These are phyloP conservation scores for Chrysemys picta DNA, from an alignment of 2,113 vertebrate genomes.

Conservation along the genomic window DNA sequence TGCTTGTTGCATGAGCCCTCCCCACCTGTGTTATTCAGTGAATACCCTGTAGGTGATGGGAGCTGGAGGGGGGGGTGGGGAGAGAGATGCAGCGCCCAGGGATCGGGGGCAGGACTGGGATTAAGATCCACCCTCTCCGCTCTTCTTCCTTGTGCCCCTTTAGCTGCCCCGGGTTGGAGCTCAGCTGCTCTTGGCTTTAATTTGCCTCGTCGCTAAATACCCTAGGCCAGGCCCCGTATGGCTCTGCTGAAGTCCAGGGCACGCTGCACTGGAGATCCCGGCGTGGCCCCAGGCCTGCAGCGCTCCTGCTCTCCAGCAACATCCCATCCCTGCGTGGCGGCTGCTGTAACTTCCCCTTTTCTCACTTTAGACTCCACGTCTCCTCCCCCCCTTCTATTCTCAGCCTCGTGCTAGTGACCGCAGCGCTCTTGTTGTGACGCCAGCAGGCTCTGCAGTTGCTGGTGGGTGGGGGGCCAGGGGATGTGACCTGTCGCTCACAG, in stretches of 20 bases:
- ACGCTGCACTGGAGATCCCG: rapidly evolving
- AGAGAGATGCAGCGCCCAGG: rapidly evolving
- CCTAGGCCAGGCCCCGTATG: neutral
- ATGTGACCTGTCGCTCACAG: neutral
- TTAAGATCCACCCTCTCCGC: neutral
- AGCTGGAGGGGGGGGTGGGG: neutral
- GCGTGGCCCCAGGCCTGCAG: rapidly evolving
- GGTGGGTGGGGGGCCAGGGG: neutral
- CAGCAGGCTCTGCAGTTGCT: neutral
- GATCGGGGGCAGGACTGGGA: rapidly evolving
- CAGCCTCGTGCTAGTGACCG: neutral
- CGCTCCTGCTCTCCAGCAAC: rapidly evolving
- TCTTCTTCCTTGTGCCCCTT: neutral
- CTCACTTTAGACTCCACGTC: neutral
- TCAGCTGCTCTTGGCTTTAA: neutral
- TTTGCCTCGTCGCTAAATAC: neutral
- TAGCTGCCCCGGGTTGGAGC: neutral
- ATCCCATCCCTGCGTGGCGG: rapidly evolving
- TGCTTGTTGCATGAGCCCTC: conserved; percentile 44
- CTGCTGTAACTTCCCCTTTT: neutral
- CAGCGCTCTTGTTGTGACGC: neutral
- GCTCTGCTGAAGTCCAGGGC: too few species aligned
- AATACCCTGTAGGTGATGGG: neutral
- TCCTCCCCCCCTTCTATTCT: neutral
- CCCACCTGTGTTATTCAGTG: neutral